Percentiles rank a stretch among this genome's conserved stretches.
Evolutionary conservation across 2,113 vertebrate species (phyloP).

Genomic region (Psilopsiagon aymara): DNA sequence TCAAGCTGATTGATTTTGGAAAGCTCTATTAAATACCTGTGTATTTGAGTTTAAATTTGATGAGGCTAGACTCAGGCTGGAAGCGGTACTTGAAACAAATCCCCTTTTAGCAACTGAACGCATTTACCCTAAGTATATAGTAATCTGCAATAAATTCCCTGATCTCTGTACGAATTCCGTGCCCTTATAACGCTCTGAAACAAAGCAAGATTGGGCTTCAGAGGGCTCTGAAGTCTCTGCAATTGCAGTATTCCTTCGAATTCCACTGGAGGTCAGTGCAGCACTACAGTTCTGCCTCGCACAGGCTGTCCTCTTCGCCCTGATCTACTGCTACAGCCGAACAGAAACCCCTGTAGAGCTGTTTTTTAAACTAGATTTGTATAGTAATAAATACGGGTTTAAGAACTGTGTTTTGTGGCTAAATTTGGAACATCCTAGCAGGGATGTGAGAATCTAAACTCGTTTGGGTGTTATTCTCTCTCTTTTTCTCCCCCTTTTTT

Average conservation of each 20-base stretch:
- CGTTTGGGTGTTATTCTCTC: not conserved
- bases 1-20: conserved; percentile 28
- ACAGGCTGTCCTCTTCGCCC: not conserved
- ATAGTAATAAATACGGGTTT: conserved; percentile 64
- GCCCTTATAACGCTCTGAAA: not conserved
- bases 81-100: not conserved
- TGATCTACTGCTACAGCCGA: not conserved
- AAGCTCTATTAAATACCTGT: conserved; percentile 24
- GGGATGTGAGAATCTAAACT: conserved; percentile 29
- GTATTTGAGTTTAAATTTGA: conserved; percentile 26
- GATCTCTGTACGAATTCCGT: not conserved
- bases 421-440: conserved; percentile 57
- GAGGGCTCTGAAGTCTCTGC: not conserved
- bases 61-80: not conserved
- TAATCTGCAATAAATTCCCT: not conserved
- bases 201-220: not conserved
- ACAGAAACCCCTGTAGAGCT: conserved; percentile 39
- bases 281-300: conserved; percentile 19
- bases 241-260: not conserved
- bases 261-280: conserved; percentile 79
- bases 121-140: not conserved
- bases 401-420: conserved; percentile 39
- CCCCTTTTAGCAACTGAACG: not conserved
- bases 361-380: conserved; percentile 61
- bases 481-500: not conserved